Evolutionary conservation across 2,113 vertebrate species (phyloP).

Genomic region (Pelmatolapia mariae): DNA sequence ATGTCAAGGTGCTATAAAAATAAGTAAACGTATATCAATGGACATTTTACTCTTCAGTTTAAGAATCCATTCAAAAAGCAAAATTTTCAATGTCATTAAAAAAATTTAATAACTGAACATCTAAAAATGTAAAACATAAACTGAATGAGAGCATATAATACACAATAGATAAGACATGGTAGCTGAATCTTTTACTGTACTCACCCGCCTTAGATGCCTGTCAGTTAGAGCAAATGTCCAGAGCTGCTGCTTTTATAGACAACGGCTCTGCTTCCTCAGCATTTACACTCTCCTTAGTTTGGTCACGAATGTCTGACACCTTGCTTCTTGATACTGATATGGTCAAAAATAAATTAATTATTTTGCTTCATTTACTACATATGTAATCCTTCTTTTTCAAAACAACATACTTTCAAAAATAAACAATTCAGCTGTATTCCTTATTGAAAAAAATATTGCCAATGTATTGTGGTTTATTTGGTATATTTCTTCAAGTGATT

Average conservation of each 20-base stretch:
- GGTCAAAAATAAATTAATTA: too few relatives aligned
- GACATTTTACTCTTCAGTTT: neutral
- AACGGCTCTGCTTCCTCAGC: neutral
- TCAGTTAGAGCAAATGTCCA: neutral
- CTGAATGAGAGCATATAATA: too few relatives aligned
- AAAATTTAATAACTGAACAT: rapidly evolving
- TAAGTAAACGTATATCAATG: neutral
- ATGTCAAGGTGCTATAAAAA: neutral
- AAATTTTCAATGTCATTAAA: rapidly evolving
- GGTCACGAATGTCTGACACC: neutral
- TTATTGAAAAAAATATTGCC: too few relatives aligned
- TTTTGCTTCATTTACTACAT: too few relatives aligned
- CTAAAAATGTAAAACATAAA: too few relatives aligned
- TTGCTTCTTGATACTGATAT: too few relatives aligned
- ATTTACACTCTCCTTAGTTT: too few relatives aligned
- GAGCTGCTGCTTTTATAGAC: slow-evolving; percentile 23
- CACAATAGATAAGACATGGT: neutral
- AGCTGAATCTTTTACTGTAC: neutral
- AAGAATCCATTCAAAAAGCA: neutral
- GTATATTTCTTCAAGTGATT: too few relatives aligned
- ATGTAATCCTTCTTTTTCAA: too few relatives aligned
- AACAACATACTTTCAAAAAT: too few relatives aligned
- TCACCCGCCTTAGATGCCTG: neutral
- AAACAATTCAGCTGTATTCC: too few relatives aligned
- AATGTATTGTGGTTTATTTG: too few relatives aligned